phyloP scores from a whole-genome alignment of 2,797 vertebrate species.

The Pseudochromis fuscus region DNA sequence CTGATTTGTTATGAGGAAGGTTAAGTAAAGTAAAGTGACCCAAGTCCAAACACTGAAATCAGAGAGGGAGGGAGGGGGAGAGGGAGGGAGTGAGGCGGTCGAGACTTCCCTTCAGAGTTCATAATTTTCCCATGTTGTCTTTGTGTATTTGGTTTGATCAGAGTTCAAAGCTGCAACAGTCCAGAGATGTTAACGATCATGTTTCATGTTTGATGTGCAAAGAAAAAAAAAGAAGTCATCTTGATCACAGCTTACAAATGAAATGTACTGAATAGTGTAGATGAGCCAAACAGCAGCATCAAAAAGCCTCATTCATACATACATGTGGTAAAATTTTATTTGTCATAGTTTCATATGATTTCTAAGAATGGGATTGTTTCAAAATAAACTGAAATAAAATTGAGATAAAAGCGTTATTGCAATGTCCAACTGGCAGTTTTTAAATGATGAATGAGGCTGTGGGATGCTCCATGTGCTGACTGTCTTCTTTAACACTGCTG shows the following conservation, averaged over 20 bases:
- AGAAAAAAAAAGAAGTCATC: neutral
- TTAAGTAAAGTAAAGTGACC: neutral
- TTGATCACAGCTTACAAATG: constrained; percentile 7
- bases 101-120: constrained; percentile 54
- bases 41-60: neutral
- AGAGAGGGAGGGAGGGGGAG: too few species aligned
- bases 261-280: neutral
- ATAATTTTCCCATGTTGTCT: constrained; percentile 39
- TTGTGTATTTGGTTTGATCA: constrained; percentile 62
- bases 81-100: too few species aligned
- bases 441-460: constrained; percentile 11
- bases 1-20: neutral
- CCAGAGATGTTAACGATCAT: neutral
- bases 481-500: neutral
- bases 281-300: neutral
- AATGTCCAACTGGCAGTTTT: neutral
- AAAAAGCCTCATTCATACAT: constrained; percentile 4
- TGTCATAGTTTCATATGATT: neutral
- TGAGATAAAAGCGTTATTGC: neutral
- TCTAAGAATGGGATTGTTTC: neutral
- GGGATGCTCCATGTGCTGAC: fast-evolving
- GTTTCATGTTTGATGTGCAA: constrained; percentile 4
- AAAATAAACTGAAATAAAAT: neutral
- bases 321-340: constrained; percentile 7
- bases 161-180: constrained; percentile 41